A percentile compares a stretch with the other conserved stretches of the same genome.
phyloP scores from a whole-genome alignment of 2,113 vertebrate species.

The Triplophysa dalaica region DNA sequence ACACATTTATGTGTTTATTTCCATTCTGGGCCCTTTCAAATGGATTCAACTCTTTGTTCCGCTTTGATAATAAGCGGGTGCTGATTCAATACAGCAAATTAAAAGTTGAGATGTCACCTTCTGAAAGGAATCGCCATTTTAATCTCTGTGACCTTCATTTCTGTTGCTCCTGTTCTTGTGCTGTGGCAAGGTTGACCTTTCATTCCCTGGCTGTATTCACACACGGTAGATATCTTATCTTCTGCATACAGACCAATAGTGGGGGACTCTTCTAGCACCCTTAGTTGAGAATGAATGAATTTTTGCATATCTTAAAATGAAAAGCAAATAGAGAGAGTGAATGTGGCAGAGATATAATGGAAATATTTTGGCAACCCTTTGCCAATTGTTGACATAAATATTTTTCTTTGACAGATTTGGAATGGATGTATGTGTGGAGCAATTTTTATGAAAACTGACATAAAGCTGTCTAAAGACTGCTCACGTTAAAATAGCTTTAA shows the following conservation, averaged over 20 bases:
- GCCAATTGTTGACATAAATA: slow-evolving; percentile 23
- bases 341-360: slow-evolving; percentile 19
- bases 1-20: background rate
- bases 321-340: slow-evolving; percentile 1
- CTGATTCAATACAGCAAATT: slow-evolving; percentile 40
- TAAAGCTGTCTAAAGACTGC: slow-evolving; percentile 9
- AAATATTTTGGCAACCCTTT: slow-evolving; percentile 21
- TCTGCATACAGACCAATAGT: slow-evolving; percentile 41
- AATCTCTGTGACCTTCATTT: slow-evolving; percentile 68
- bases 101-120: slow-evolving; percentile 58
- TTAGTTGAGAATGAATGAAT: background rate
- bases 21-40: slow-evolving; percentile 17
- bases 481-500: slow-evolving; percentile 18
- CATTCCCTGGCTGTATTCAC: slow-evolving; percentile 55
- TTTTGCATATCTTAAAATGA: slow-evolving; percentile 31
- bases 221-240: slow-evolving; percentile 62
- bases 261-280: slow-evolving; percentile 7
- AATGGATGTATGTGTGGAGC: background rate
- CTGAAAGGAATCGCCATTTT: slow-evolving; percentile 61
- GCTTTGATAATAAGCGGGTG: slow-evolving; percentile 21
- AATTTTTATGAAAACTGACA: slow-evolving; percentile 34
- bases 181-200: slow-evolving; percentile 65
- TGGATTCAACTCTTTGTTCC: slow-evolving; percentile 1
- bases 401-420: slow-evolving; percentile 21
- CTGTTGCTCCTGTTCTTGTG: slow-evolving; percentile 30